phyloP scores from a whole-genome alignment of 2,888 invertebrate genomes.

The Cacoxenus indagator region DNA sequence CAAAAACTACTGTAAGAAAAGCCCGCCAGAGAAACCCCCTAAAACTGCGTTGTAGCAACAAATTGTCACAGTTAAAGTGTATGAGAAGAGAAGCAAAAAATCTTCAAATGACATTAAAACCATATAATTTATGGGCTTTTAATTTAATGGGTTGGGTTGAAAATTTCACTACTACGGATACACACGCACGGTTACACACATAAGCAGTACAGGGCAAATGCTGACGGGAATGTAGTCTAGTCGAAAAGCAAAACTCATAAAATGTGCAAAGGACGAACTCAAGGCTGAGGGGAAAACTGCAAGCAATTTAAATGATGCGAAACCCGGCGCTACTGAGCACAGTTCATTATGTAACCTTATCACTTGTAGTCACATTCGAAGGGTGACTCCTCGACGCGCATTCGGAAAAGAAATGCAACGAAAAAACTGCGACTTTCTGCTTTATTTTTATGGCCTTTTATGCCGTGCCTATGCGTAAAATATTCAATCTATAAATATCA shows the following conservation, averaged over 20 bases:
- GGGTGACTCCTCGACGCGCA: too few relatives aligned
- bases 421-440: conserved; percentile 48
- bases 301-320: conserved; percentile 17
- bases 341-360: conserved; percentile 33
- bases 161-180: conserved; percentile 34
- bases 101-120: conserved; percentile 62
- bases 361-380: conserved; percentile 49
- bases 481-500: conserved; percentile 62
- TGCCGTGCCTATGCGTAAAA: conserved; percentile 52
- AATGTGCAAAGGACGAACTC: neutral
- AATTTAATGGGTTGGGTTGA: conserved; percentile 69
- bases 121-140: conserved; percentile 70
- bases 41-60: conserved; percentile 4
- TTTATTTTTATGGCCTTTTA: conserved; percentile 33
- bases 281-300: neutral
- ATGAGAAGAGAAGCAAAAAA: conserved; percentile 35
- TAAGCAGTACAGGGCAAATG: conserved; percentile 6
- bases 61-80: conserved; percentile 4
- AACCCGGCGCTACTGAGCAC: neutral
- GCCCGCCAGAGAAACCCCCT: neutral
- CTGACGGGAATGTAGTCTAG: neutral
- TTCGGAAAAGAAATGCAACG: conserved; percentile 34
- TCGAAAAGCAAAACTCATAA: conserved; percentile 27
- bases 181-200: conserved; percentile 31
- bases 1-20: neutral